Base-by-base conservation (phyloP, 2,797 vertebrate species). In the Merluccius polli region DNA sequence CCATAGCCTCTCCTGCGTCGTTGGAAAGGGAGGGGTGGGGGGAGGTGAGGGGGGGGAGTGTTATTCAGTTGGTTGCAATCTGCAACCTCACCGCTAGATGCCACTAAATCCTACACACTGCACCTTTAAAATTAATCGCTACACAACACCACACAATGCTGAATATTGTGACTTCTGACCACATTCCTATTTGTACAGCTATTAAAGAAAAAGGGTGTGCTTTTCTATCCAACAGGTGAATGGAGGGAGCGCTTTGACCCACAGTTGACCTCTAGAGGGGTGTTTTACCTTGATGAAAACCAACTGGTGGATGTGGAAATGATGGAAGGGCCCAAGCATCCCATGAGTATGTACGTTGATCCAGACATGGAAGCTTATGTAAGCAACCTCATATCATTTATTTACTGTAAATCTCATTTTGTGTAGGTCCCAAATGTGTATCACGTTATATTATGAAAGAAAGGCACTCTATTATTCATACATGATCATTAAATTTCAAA, bases 191-290 rank as follows among this genome's bases (percentile, higher is more conserved):
- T 27, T 65, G 59, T 29, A 27, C 10, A 27, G 59, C 59, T 24
- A 65, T 12, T 24, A 3, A 65, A 65, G 18, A 18, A 21, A 52
- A 52, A 21, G 59, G n/a, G 27, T 65, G 24, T 27, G 10, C 30
- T 77, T 18, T 67, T 75, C 3, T 82, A n/a, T 71, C 48, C 33
- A 33, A 52, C 87, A 99, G 98, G 96, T 73, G 91, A 96, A 86
- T 99, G 98, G 98, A 93, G 83, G 82, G 92, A 86, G 83, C 95
- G 92, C 35, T 99, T 99, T 86, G 95, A 99, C 81, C 93, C 94
- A 0, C 92, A 81, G 44, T 93, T 95, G 79, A 98, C 98, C 68
- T 83, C 87, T 32, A 92, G 83, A 77, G 95, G 95, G 3, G 82
- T 85, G 5, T 99, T 99, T 89, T 90, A 96, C 85, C 90, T 98